Evolutionary conservation across 2,797 vertebrate species (phyloP).

Genomic region (Sitta carolinensis): DNA sequence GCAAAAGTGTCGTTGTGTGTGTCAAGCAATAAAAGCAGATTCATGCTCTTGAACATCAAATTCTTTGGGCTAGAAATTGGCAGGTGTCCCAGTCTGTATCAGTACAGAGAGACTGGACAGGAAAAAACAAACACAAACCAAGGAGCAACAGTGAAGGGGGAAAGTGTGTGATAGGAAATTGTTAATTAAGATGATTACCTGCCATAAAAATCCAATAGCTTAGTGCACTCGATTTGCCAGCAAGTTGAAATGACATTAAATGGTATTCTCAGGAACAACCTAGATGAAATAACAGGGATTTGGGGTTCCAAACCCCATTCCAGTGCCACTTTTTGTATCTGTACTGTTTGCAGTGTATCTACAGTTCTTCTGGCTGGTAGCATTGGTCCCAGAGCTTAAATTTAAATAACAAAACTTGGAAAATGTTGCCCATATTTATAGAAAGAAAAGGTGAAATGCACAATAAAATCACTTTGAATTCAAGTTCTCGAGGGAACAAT

Average conservation of each 20-base stretch:
- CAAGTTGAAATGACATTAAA: background rate
- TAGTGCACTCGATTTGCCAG: background rate
- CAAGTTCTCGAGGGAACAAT: accelerated
- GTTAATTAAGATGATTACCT: constrained; percentile 52
- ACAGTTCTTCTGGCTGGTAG: background rate
- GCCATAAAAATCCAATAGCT: constrained; percentile 15
- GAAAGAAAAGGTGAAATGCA: background rate
- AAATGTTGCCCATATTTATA: background rate
- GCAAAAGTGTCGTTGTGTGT: background rate
- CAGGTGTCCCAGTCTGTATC: background rate
- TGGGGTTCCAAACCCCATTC: background rate
- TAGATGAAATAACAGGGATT: background rate
- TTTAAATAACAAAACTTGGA: background rate
- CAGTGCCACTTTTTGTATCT: background rate
- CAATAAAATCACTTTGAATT: background rate
- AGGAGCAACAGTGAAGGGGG: background rate
- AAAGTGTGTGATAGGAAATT: background rate
- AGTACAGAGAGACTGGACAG: background rate
- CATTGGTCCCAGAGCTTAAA: background rate
- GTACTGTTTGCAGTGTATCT: background rate
- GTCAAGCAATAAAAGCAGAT: background rate
- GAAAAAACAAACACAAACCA: background rate
- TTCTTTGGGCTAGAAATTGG: background rate
- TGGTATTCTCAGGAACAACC: background rate
- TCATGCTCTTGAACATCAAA: background rate